Percentiles rank a stretch among this genome's conserved stretches.
phyloP scores from a whole-genome alignment of 1,140 invertebrate species.

The Drosophila rufa region DNA sequence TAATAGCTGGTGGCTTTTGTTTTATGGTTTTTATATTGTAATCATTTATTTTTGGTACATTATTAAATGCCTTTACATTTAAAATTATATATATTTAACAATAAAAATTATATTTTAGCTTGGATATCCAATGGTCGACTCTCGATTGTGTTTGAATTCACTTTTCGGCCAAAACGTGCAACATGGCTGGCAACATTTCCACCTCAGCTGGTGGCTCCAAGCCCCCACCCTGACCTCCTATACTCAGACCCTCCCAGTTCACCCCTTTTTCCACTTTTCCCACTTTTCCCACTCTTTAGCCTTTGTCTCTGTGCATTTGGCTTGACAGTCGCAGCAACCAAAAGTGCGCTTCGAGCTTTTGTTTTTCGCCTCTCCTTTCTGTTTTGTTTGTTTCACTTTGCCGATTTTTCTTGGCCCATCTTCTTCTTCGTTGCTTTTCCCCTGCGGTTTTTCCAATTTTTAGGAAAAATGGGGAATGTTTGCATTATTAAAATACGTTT shows the following conservation, averaged over 20 bases:
- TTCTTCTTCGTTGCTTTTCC: background rate
- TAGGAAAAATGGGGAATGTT: slow-evolving; percentile 21
- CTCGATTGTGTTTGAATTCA: background rate
- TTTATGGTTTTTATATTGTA: background rate
- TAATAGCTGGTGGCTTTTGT: background rate
- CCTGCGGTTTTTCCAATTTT: slow-evolving; percentile 31
- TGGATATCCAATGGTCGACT: slow-evolving; percentile 25
- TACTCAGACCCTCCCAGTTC: background rate
- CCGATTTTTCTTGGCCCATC: slow-evolving; percentile 13
- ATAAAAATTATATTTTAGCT: too few species aligned
- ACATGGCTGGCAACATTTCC: slow-evolving; percentile 51
- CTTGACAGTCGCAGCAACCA: slow-evolving; percentile 71
- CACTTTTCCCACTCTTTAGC: slow-evolving; percentile 45
- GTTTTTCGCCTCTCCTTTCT: slow-evolving; percentile 53
- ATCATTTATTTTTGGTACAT: background rate
- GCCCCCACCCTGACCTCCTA: background rate
- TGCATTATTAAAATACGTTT: slow-evolving; percentile 70
- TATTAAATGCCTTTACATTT: too few species aligned
- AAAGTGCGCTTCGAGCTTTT: slow-evolving; percentile 71
- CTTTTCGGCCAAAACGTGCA: slow-evolving; percentile 31
- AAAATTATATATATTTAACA: too few species aligned
- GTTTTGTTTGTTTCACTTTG: slow-evolving; percentile 17
- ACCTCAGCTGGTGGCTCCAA: slow-evolving; percentile 38
- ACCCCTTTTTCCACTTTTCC: background rate
- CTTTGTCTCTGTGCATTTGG: slow-evolving; percentile 75